Evolutionary conservation across 2,797 vertebrate species (phyloP).

Genomic region (Xerus rutilus): DNA sequence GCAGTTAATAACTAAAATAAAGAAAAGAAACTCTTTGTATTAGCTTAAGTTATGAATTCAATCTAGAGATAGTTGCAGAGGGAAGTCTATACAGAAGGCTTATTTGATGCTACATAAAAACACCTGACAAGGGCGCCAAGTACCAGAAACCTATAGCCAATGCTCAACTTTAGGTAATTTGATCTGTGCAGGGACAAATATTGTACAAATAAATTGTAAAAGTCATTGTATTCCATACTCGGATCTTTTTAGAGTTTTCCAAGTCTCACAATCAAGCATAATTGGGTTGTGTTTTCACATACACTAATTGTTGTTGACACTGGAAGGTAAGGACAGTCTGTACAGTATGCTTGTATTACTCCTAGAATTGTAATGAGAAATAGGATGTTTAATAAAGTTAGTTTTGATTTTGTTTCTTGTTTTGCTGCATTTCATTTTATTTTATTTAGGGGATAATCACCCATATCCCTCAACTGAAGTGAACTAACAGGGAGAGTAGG

Average conservation of each 20-base stretch:
- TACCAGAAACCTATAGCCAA: neutral
- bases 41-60: neutral
- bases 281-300: neutral
- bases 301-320: neutral
- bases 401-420: neutral
- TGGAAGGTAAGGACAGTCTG: neutral
- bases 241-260: neutral
- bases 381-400: neutral
- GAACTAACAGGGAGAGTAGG: neutral
- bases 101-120: neutral
- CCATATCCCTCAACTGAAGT: neutral
- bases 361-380: neutral
- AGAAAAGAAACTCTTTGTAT: neutral
- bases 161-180: neutral
- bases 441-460: neutral
- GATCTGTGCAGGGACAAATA: neutral
- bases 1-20: slow-evolving; percentile 18
- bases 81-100: neutral
- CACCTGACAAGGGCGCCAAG: neutral
- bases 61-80: neutral
- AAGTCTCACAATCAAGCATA: neutral
- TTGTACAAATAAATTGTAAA: neutral
- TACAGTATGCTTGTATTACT: neutral
- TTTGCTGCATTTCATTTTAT: neutral
- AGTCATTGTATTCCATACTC: neutral